A percentile compares a stretch with the other conserved stretches of the same genome.
Evolutionary conservation across 2,113 vertebrate genomes (phyloP).

Genomic region (Corydoras maculifer): DNA sequence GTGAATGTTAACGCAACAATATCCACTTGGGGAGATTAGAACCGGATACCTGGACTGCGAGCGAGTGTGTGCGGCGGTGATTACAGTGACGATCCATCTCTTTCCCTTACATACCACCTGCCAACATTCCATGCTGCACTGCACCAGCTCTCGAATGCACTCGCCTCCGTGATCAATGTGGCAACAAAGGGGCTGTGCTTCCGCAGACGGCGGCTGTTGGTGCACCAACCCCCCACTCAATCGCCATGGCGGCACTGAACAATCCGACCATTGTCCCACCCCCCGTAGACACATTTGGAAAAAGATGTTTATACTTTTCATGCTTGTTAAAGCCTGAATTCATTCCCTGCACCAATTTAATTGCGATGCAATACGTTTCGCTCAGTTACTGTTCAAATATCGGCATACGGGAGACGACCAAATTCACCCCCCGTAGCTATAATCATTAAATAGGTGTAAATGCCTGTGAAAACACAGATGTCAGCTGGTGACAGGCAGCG

Average conservation of each 20-base stretch:
- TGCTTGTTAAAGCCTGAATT: background rate
- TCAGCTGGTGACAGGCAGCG: no score
- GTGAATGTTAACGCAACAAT: slow-evolving; percentile 18
- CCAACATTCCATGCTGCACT: slow-evolving; percentile 24
- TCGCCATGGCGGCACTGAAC: slow-evolving; percentile 11
- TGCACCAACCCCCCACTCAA: slow-evolving; percentile 27
- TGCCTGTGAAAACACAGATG: background rate
- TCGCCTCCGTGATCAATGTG: slow-evolving; percentile 5
- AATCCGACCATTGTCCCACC: slow-evolving; percentile 15
- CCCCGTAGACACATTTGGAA: background rate
- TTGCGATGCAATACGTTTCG: background rate
- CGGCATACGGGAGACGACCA: no score
- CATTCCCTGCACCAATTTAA: background rate
- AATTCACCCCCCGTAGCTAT: background rate
- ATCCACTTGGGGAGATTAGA: slow-evolving; percentile 8
- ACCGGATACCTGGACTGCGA: slow-evolving; percentile 22
- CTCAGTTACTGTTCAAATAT: background rate
- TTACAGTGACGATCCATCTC: slow-evolving; percentile 27
- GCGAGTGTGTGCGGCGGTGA: slow-evolving; percentile 24
- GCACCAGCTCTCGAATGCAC: slow-evolving; percentile 6
- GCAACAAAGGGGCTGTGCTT: slow-evolving; percentile 8
- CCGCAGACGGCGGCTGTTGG: slow-evolving; percentile 13
- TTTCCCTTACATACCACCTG: slow-evolving; percentile 14
- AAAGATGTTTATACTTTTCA: slow-evolving; percentile 2
- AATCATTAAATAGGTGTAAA: background rate